phyloP scores from a whole-genome alignment of 2,113 vertebrate species.

The Psophia crepitans region DNA sequence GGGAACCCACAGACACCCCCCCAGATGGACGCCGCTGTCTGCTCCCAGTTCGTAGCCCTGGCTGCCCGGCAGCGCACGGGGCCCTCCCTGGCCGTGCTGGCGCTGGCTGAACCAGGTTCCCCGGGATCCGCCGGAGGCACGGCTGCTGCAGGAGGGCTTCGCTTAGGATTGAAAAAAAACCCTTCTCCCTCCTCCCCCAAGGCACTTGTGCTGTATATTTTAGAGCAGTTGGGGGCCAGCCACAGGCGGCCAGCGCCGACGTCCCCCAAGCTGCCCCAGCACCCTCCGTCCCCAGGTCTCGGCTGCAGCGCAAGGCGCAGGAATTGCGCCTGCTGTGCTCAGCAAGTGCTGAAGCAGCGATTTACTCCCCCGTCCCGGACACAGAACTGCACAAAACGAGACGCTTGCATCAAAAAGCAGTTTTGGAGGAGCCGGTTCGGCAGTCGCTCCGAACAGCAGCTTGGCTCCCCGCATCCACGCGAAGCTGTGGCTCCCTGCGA shows the following conservation, averaged over 20 bases:
- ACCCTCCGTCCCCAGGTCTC: background rate
- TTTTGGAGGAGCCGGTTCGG: background rate
- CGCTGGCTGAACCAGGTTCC: background rate
- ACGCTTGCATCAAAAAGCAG: background rate
- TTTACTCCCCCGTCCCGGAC: accelerated
- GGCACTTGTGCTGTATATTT: background rate
- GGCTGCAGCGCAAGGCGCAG: background rate
- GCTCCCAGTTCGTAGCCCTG: background rate
- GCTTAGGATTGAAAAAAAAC: background rate
- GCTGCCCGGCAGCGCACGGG: background rate
- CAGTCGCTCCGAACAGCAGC: background rate
- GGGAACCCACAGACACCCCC: background rate
- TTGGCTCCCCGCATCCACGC: background rate
- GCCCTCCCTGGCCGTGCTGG: background rate
- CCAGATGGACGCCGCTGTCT: accelerated
- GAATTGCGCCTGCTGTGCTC: accelerated
- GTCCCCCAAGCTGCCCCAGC: background rate
- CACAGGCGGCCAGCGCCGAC: background rate
- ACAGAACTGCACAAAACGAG: background rate
- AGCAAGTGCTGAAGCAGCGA: background rate
- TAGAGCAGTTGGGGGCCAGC: background rate
- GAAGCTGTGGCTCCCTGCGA: background rate
- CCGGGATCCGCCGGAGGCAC: accelerated
- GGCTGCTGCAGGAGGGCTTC: background rate
- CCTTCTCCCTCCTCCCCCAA: background rate